Base-by-base conservation (phyloP, 2,113 vertebrate genomes). In the Aegithalos caudatus region DNA sequence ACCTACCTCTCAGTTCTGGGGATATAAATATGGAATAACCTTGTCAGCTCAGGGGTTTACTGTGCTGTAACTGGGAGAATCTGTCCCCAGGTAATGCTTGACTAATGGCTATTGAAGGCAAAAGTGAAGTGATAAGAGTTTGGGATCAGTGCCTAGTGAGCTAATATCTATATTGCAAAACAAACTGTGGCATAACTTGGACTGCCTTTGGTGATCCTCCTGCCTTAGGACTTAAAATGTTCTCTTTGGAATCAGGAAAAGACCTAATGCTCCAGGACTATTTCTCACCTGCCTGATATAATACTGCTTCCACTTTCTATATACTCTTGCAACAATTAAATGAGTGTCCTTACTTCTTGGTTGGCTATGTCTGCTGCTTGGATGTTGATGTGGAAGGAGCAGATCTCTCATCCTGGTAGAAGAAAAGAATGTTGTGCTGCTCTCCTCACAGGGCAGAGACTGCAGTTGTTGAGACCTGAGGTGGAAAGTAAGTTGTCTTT, bases 291-390 rank as follows among this genome's bases (percentile, higher is more conserved):
- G n/a, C 40, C 40, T 67, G 44, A 31, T 60, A 10, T 0, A 2
- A 84, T 45, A n/a, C 42, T 67, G 19, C 54, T 76, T 88, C 74
- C 7, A 16, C 40, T 86, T 67, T 76, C 71, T 60, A 6, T 17
- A 7, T 20, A 27, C 19, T 80, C 20, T 38, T 48, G 38, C 56
- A 70, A n/a, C 11, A 56, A 9, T 28, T 33, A 88, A 90, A 61
- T 23, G 7, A 27, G 29, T 29, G 42, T 58, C 33, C 29, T 71
- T 56, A 10, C 47, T 81, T 69, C 38, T 69, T 70, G 33, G 15
- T 33, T 3, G 4, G 8, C 3, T 0, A 44, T 5, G 5, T 47
- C 37, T 62, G 33, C 35, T 6, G 4, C 40, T 53, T n/a, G 64
- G 38, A 23, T 51, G 33, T 45, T 69, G 54, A 45, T 61, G 33